phyloP scores from a whole-genome alignment of 92 coral and sea anemone species.

The Epizoanthus scotinus region DNA sequence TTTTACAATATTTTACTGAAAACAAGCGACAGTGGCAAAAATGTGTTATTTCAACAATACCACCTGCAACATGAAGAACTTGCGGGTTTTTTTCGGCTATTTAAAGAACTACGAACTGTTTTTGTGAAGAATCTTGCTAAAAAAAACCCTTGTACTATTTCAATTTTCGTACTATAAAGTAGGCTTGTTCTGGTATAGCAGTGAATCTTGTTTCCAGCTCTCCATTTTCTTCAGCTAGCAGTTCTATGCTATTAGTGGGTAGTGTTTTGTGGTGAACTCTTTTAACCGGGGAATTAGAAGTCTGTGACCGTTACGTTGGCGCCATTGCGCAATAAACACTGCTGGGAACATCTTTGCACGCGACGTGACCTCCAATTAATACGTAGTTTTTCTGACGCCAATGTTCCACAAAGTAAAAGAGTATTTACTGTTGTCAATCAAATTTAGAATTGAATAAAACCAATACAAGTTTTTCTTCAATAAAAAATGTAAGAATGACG shows the following conservation, averaged over 20 bases:
- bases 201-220: background rate
- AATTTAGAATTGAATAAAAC: too few species aligned
- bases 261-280: background rate
- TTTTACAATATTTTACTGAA: background rate
- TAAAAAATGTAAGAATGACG: too few species aligned
- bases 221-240: background rate
- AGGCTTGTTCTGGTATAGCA: background rate
- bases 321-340: constrained; percentile 19
- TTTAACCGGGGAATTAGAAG: constrained; percentile 23
- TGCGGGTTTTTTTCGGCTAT: background rate
- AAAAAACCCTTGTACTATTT: background rate
- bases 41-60: background rate
- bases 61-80: background rate
- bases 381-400: too few species aligned
- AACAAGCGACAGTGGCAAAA: constrained; percentile 8
- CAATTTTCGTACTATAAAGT: background rate
- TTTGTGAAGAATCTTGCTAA: background rate
- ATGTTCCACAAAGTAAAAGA: too few species aligned
- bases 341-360: background rate
- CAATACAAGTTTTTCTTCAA: too few species aligned
- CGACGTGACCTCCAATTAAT: background rate
- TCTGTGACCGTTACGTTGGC: background rate
- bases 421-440: too few species aligned
- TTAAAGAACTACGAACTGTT: background rate
- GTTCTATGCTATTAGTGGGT: background rate